Base-by-base conservation (phyloP, 2,113 vertebrate species). In the Alaudala cheleensis region DNA sequence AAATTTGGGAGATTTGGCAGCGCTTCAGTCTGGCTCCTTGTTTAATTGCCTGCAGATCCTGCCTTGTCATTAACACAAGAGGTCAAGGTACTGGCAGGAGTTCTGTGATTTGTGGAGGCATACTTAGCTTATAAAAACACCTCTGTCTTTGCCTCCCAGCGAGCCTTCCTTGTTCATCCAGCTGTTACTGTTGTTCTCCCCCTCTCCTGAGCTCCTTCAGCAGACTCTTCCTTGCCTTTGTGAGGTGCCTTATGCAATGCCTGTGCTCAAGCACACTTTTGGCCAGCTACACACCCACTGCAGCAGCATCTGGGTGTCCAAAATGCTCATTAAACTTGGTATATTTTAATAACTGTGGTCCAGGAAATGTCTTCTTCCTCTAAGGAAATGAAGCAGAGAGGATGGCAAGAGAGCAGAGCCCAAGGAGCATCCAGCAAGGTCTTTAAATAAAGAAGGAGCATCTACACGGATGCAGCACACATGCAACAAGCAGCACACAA, bases 61-160 rank as follows among this genome's bases (percentile, higher is more conserved):
- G 93, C 73, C 87, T 90, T 89, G 84, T 91, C 87, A 87, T 91
- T 94, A 93, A 92, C 90, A 60, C 65, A 21, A 84, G 90, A 91
- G 93, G 93, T 96, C 95, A 96, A 93, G 90, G 81, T 61, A 1
- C 95, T 81, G 78, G 93, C 93, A 95, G 81, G 69, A 89, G 92
- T 89, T 84, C 70, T 92, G 84, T 84, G 92, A 91, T 87, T 89
- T 89, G 78, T 45, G 77, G 70, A 34, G 21, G 33, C 73, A 19
- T 34, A 29, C 11, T 86, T 53, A 81, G 64, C 60, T 95, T 88
- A 86, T 39, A 70, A 91, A 95, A 95, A 86, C 91, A 92, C 60
- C 45, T 60, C 40, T 66, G 80, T 66, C 80, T 93, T 61, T 86
- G 79, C 91, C 88, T 53, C 58, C 40, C 14, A 80, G 88, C 3